These are phyloP conservation scores for Taxidea taxus DNA, from an alignment of 2,113 vertebrate species.

Conservation along the genomic window DNA sequence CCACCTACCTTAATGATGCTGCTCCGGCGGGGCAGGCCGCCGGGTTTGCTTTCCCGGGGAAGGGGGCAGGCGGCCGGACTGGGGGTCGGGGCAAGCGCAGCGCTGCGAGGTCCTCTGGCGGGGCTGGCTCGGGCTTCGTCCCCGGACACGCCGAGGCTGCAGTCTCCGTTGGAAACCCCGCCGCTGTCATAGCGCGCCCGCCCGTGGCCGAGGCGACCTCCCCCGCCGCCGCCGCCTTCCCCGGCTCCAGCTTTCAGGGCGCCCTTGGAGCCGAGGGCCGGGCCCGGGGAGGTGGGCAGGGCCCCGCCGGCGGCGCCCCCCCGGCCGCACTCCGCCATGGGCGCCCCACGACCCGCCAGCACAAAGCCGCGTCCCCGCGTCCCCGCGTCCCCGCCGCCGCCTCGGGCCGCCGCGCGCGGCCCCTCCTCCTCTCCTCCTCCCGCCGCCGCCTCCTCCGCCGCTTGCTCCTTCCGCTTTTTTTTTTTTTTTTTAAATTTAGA, in stretches of 20 bases:
- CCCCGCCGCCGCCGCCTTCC: conserved; percentile 73
- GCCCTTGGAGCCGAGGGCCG: conserved; percentile 76
- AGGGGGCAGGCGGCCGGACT: conserved; percentile 49
- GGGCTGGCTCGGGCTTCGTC: conserved; percentile 83
- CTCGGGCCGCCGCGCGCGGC: conserved; percentile 57
- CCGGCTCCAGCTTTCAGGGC: conserved; percentile 81
- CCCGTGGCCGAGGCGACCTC: conserved; percentile 76
- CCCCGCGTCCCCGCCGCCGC: conserved; percentile 66
- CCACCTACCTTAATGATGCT: conserved; percentile 95
- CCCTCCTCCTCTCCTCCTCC: conserved; percentile 69
- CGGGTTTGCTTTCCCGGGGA: conserved; percentile 84
- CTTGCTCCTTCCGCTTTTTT: conserved; percentile 76
- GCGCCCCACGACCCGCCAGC: conserved; percentile 77
- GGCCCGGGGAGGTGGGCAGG: conserved; percentile 80
- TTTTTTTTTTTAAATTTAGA: conserved; percentile 34
- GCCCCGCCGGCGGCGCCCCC: conserved; percentile 77
- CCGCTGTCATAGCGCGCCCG: conserved; percentile 82
- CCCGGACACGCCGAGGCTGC: conserved; percentile 81
- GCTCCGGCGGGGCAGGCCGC: conserved; percentile 93
- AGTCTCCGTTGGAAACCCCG: conserved; percentile 92
- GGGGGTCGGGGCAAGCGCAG: conserved; percentile 56
- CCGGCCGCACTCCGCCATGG: conserved; percentile 84
- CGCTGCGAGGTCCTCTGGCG: conserved; percentile 66
- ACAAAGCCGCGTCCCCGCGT: conserved; percentile 63
- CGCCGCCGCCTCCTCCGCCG: conserved; percentile 46